These are phyloP conservation scores for Odontocolon sp. DNA, from an alignment of 2,888 invertebrate species.

Conservation along the genomic window DNA sequence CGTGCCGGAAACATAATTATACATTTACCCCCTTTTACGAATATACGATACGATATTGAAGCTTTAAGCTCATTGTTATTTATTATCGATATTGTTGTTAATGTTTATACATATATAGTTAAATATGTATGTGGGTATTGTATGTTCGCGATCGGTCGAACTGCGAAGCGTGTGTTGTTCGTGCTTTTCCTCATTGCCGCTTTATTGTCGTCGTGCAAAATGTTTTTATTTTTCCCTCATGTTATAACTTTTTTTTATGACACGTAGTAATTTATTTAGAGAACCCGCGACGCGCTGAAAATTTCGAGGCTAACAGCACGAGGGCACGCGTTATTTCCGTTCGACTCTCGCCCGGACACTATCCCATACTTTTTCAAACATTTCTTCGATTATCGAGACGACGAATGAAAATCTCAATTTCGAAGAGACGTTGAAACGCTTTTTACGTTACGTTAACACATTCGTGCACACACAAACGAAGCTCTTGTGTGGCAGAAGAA, in stretches of 20 bases:
- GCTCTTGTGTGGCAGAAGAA: slow-evolving; percentile 15
- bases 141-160: slow-evolving; percentile 47
- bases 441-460: neutral
- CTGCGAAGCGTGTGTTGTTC: slow-evolving; percentile 50
- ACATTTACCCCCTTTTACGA: slow-evolving; percentile 16
- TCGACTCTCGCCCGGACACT: slow-evolving; percentile 29
- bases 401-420: neutral
- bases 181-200: slow-evolving; percentile 55
- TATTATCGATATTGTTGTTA: slow-evolving; percentile 29
- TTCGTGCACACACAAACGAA: neutral
- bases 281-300: slow-evolving; percentile 4
- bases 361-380: slow-evolving; percentile 4
- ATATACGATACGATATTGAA: slow-evolving; percentile 25
- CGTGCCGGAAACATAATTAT: slow-evolving; percentile 68
- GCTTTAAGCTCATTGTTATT: slow-evolving; percentile 45
- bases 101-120: slow-evolving; percentile 34
- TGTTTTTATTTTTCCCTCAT: slow-evolving; percentile 1
- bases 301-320: slow-evolving; percentile 41
- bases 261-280: neutral
- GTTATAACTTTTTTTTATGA: neutral
- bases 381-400: slow-evolving; percentile 8
- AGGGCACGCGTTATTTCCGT: slow-evolving; percentile 46
- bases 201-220: slow-evolving; percentile 44
- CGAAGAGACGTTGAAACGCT: slow-evolving; percentile 15
- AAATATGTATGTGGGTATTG: slow-evolving; percentile 40